Percentiles rank a stretch among this genome's conserved stretches.
These are phyloP conservation scores for Taxidea taxus DNA, from an alignment of 2,113 vertebrate genomes.

Conservation along the genomic window DNA sequence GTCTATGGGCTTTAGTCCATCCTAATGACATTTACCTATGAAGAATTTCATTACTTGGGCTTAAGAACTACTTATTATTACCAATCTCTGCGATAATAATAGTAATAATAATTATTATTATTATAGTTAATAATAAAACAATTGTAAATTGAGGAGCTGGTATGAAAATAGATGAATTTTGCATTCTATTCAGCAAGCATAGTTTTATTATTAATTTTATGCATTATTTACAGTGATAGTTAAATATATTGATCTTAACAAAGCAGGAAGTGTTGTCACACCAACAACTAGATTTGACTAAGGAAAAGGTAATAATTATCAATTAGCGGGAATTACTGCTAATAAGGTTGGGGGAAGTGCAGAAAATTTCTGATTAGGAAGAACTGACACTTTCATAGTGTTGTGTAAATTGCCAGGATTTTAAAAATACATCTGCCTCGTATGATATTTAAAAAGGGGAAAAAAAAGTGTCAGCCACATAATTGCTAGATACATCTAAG, in stretches of 20 bases:
- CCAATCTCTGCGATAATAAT: background rate
- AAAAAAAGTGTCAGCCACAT: conserved; percentile 75
- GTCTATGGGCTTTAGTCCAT: background rate
- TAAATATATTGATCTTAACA: conserved; percentile 74
- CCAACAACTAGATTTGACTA: conserved; percentile 72
- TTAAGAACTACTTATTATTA: conserved; percentile 34
- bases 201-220: conserved; percentile 74
- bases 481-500: conserved; percentile 81
- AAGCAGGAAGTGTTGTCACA: conserved; percentile 74
- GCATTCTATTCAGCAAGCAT: background rate
- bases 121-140: background rate
- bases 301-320: conserved; percentile 82
- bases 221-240: conserved; percentile 71
- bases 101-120: background rate
- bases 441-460: conserved; percentile 66
- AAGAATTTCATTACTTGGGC: background rate
- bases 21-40: background rate
- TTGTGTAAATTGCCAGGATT: conserved; percentile 75
- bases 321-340: conserved; percentile 80
- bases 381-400: conserved; percentile 68
- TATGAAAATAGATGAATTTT: conserved; percentile 19
- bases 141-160: background rate
- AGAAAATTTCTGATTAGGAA: conserved; percentile 71
- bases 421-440: conserved; percentile 71
- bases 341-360: conserved; percentile 69